phyloP scores from a whole-genome alignment of 2,113 vertebrate genomes.

The Arenaria interpres region DNA sequence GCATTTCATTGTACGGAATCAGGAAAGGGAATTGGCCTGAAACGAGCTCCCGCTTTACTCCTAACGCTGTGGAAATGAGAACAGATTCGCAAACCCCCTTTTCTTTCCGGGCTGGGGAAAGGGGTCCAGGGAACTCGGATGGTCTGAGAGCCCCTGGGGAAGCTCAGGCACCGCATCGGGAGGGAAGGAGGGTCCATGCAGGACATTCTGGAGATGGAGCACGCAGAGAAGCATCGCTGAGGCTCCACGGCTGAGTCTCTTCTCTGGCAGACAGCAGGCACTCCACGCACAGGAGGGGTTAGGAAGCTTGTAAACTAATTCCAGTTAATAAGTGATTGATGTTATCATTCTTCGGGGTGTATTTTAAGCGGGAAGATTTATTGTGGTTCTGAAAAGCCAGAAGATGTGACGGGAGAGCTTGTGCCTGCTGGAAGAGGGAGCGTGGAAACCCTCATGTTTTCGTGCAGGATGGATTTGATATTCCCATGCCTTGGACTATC shows the following conservation, averaged over 20 bases:
- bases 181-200: neutral
- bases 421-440: slow-evolving; percentile 5
- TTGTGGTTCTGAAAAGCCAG: neutral
- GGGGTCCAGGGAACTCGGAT: neutral
- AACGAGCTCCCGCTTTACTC: neutral
- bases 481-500: neutral
- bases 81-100: neutral
- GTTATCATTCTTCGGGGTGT: neutral
- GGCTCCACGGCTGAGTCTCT: rapidly evolving
- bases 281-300: neutral
- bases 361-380: neutral
- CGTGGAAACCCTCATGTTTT: neutral
- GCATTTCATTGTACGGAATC: neutral
- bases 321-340: neutral
- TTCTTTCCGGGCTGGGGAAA: neutral
- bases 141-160: neutral
- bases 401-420: slow-evolving; percentile 25
- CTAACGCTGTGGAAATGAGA: neutral
- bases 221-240: rapidly evolving
- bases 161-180: neutral
- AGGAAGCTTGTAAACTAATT: neutral
- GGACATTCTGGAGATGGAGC: neutral
- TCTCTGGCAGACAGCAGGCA: neutral
- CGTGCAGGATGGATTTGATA: neutral
- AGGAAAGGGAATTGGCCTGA: slow-evolving; percentile 2